Evolutionary conservation across 2,888 invertebrate genomes (phyloP).

Genomic region (Meganola albula): DNA sequence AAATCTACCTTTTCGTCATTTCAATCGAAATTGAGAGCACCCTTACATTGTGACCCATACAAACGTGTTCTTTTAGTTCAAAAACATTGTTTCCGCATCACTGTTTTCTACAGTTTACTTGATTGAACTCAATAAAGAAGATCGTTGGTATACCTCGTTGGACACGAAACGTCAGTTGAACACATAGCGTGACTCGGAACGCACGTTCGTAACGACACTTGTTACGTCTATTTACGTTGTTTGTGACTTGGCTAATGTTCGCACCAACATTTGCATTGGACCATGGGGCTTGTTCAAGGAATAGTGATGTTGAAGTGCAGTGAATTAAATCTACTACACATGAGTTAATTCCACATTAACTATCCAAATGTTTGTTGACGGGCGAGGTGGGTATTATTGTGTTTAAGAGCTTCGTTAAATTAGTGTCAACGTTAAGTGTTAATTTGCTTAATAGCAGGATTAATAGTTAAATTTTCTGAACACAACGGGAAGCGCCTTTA

Average conservation of each 20-base stretch:
- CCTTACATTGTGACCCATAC: too few species aligned
- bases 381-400: constrained; percentile 55
- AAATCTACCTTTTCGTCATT: too few species aligned
- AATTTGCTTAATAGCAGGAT: constrained; percentile 18
- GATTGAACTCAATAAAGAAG: constrained; percentile 47
- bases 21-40: too few species aligned
- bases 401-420: constrained; percentile 24
- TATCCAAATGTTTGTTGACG: constrained; percentile 68
- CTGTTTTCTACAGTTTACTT: constrained; percentile 37
- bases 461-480: constrained; percentile 27
- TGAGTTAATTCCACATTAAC: constrained; percentile 48
- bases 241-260: constrained; percentile 41
- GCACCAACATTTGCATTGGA: constrained; percentile 45
- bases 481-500: too few species aligned
- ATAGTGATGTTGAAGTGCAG: constrained; percentile 54
- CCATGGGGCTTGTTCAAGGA: constrained; percentile 53
- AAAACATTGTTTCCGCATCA: constrained; percentile 21
- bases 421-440: constrained; percentile 18
- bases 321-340: constrained; percentile 49
- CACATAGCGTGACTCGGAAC: constrained; percentile 49
- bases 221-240: constrained; percentile 51
- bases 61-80: neutral
- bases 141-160: constrained; percentile 39
- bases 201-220: constrained; percentile 52
- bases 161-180: constrained; percentile 49